Evolutionary conservation across 2,888 invertebrate species (phyloP), one percentile per base, ranked within the genome.

Genomic region (Drosophila peninsularis): DNA sequence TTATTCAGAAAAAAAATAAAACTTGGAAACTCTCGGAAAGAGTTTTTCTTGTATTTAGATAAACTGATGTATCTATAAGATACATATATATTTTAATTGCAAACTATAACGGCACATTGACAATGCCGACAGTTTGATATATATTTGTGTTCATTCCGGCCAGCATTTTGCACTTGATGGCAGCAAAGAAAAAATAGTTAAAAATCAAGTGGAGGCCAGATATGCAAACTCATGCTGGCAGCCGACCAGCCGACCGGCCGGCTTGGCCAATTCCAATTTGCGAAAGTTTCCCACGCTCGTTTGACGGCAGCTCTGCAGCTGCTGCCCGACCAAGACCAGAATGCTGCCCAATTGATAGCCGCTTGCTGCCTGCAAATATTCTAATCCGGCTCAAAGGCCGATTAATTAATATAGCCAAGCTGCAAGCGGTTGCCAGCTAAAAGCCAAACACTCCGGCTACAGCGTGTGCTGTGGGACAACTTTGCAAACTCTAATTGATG

Each of bases 311-410:
- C 13, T 47, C 49, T 70, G 78, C 49, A 75, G 78, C 78, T 64
- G 78, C 68, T 68, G 78, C 55, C 78, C 60, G 47, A 37, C 24
- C 52, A 57, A 53, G 44, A 37, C 30, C 47, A 57, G 56, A 62
- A 64, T 78, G 74, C 58, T 65, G 63, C 42, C 73, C 85, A 65
- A 62, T 79, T 71, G 70, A 62, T 57, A 68, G 71, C 57, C 53
- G 53, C 4, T 32, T 19, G 30, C 30, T 64, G 52, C n/a, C 64
- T 54, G 32, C 69, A 34, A 64, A 58, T 81, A 85, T 82, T 87
- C 85, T 82, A 87, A 84, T 84, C 70, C 57, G 69, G 27, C 64
- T 62, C 58, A 65, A 54, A 62, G 73, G 66, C 61, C 67, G 62
- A 62, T 87, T 79, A 82, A 85, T 88, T 88, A 64, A 65, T 44